phyloP scores from a whole-genome alignment of 1,140 invertebrate genomes.

The Triops longicaudatus region DNA sequence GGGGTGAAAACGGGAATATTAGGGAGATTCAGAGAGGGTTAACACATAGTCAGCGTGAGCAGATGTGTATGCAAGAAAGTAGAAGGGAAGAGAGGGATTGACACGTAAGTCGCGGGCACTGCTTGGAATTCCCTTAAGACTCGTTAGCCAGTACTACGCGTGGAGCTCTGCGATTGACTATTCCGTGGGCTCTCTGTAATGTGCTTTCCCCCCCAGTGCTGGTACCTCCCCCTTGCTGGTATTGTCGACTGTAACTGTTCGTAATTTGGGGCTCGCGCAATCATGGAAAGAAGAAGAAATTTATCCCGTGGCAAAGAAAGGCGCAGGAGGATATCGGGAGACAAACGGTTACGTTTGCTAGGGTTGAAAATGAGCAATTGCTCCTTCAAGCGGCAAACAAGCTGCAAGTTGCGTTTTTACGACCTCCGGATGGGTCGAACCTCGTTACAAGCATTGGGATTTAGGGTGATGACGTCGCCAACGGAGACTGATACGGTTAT shows the following conservation, averaged over 20 bases:
- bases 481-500: too few relatives aligned
- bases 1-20: not conserved
- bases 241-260: not conserved
- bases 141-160: not conserved
- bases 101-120: not conserved
- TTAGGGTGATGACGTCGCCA: too few relatives aligned
- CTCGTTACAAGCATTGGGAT: not conserved
- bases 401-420: not conserved
- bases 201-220: not conserved
- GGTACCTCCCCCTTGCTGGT: not conserved
- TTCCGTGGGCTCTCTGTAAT: not conserved
- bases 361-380: conserved; percentile 4
- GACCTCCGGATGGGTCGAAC: not conserved
- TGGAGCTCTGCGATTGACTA: not conserved
- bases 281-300: not conserved
- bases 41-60: not conserved
- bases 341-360: too few relatives aligned
- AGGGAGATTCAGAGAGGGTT: not conserved
- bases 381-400: not conserved
- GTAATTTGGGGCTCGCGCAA: not conserved
- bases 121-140: conserved; percentile 9
- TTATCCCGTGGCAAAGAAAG: not conserved
- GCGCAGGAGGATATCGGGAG: not conserved
- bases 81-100: not conserved
- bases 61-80: not conserved